Evolutionary conservation across 2,797 vertebrate species (phyloP).

Genomic region (Rhincodon typus): DNA sequence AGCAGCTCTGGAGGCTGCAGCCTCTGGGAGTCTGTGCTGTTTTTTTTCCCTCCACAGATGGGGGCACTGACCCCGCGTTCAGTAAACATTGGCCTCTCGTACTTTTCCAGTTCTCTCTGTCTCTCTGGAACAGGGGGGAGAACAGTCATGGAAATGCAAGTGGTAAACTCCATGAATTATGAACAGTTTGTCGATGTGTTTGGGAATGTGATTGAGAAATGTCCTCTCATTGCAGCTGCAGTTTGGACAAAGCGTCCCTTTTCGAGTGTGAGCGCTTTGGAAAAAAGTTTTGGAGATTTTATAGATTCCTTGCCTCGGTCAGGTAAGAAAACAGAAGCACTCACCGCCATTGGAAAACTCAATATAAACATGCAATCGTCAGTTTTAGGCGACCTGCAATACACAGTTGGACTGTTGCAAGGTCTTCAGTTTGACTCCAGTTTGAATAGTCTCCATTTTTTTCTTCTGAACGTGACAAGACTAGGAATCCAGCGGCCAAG

Average conservation of each 20-base stretch:
- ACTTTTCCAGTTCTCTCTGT: background rate
- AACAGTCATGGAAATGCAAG: constrained; percentile 59
- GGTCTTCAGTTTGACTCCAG: background rate
- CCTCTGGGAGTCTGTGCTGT: background rate
- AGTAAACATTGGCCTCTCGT: background rate
- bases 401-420: background rate
- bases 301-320: constrained; percentile 63
- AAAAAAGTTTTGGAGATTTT: constrained; percentile 59
- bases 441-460: background rate
- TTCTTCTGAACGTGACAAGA: background rate
- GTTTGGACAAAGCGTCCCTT: constrained; percentile 70
- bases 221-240: constrained; percentile 64
- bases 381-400: background rate
- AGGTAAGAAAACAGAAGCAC: constrained; percentile 51
- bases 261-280: constrained; percentile 49
- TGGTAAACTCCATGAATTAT: constrained; percentile 63
- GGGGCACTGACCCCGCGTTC: constrained; percentile 37
- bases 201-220: constrained; percentile 71
- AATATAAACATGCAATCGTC: background rate
- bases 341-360: background rate
- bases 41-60: no score
- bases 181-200: constrained; percentile 69
- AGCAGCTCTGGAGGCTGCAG: no score
- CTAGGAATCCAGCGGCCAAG: no score
- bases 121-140: background rate